These are phyloP conservation scores for Carollia perspicillata DNA, from an alignment of 2,113 vertebrate species.

Conservation along the genomic window DNA sequence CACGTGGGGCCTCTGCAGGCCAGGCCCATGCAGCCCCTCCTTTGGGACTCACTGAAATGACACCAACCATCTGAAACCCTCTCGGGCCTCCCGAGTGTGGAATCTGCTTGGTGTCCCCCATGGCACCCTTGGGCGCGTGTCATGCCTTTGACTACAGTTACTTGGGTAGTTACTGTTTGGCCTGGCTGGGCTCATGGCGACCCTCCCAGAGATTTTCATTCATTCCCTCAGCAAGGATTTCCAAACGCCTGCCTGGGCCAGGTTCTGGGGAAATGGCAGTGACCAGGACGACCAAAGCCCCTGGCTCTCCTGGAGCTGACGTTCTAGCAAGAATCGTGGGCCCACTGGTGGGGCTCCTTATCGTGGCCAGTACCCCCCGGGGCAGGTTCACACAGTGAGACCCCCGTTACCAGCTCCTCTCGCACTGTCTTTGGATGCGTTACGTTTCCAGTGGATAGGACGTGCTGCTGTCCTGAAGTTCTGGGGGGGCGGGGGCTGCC, in stretches of 20 bases:
- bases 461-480: neutral
- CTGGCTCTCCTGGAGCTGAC: neutral
- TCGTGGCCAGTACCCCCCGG: neutral
- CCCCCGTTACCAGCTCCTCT: neutral
- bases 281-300: neutral
- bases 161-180: neutral
- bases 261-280: neutral
- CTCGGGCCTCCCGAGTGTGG: rapidly evolving
- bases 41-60: neutral
- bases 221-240: neutral
- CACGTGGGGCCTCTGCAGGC: neutral
- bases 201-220: neutral
- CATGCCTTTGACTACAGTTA: neutral
- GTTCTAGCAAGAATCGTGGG: neutral
- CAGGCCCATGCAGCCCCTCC: neutral
- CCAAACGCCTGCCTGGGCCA: neutral
- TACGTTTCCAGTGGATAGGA: no score
- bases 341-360: neutral
- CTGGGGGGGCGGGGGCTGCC: neutral
- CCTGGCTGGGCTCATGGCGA: neutral
- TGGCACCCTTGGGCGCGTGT: neutral
- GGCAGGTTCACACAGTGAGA: neutral
- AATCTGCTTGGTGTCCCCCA: neutral
- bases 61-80: neutral
- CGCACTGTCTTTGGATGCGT: rapidly evolving